These are phyloP conservation scores for Eubasilissa splendida DNA, from an alignment of 2,888 invertebrate genomes.

Conservation along the genomic window DNA sequence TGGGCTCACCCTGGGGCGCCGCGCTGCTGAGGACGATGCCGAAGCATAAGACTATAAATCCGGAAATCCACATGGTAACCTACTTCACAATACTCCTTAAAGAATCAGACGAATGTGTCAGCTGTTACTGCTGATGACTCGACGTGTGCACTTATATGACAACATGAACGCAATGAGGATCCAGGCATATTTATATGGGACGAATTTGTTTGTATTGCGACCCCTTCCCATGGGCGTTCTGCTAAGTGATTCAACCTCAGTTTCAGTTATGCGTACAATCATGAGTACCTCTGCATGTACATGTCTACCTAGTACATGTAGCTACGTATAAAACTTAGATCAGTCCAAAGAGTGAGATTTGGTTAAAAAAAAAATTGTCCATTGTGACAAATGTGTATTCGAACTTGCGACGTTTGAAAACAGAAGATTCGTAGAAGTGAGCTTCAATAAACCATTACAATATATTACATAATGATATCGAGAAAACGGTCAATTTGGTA, in stretches of 20 bases:
- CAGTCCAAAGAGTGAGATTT: constrained; percentile 48
- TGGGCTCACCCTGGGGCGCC: constrained; percentile 34
- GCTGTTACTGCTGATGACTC: constrained; percentile 24
- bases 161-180: constrained; percentile 48
- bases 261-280: constrained; percentile 40
- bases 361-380: constrained; percentile 22
- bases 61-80: constrained; percentile 37
- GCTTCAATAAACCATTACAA: too few species aligned
- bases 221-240: constrained; percentile 52
- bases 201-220: constrained; percentile 54
- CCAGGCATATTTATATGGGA: constrained; percentile 58
- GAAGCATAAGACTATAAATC: constrained; percentile 41
- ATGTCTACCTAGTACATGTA: neutral
- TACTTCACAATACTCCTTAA: neutral
- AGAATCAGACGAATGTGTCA: neutral
- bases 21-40: constrained; percentile 60
- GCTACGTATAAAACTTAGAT: constrained; percentile 24
- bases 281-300: constrained; percentile 30
- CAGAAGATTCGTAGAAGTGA: too few species aligned
- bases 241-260: constrained; percentile 58
- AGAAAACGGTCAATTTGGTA: too few species aligned
- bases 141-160: constrained; percentile 45
- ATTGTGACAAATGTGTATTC: constrained; percentile 17
- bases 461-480: too few species aligned
- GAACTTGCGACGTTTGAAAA: neutral